Percentiles rank a stretch among this genome's conserved stretches.
phyloP scores from a whole-genome alignment of 2,888 invertebrate species.

The Diarsia dahlii region DNA sequence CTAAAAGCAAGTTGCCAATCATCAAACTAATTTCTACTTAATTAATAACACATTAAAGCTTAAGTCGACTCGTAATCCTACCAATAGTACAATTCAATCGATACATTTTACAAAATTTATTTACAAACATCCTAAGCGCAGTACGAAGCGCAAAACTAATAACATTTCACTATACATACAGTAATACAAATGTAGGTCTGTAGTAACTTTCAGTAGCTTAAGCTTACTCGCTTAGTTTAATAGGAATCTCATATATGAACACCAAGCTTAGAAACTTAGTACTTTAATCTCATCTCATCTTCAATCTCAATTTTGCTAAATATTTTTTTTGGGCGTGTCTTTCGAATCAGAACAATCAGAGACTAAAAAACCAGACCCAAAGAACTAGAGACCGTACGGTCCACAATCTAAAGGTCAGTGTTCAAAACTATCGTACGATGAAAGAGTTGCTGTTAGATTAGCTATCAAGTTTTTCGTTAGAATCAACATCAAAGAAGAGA shows the following conservation, averaged over 20 bases:
- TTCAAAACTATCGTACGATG: constrained; percentile 40
- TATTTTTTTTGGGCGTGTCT: constrained; percentile 28
- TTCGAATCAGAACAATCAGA: constrained; percentile 35
- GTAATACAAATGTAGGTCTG: constrained; percentile 68
- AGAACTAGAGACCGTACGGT: neutral
- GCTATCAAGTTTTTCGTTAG: constrained; percentile 24
- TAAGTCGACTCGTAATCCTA: constrained; percentile 44
- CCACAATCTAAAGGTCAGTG: constrained; percentile 1
- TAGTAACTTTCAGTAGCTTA: constrained; percentile 76
- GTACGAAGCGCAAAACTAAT: constrained; percentile 58
- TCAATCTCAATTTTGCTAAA: constrained; percentile 44
- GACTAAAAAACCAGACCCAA: neutral
- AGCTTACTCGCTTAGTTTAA: constrained; percentile 68
- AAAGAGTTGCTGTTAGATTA: constrained; percentile 35
- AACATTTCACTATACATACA: constrained; percentile 65
- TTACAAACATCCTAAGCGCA: constrained; percentile 63
- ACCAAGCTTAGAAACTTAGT: constrained; percentile 58
- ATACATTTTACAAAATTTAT: constrained; percentile 63
- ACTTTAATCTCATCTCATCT: constrained; percentile 61
- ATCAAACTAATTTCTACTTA: neutral
- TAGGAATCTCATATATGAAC: constrained; percentile 67
- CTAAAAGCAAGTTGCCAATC: neutral
- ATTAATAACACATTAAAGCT: neutral
- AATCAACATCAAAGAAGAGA: constrained; percentile 20
- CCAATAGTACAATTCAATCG: constrained; percentile 27